These are phyloP conservation scores for Rhinogobio ventralis DNA, from an alignment of 2,797 vertebrate species.

Conservation along the genomic window DNA sequence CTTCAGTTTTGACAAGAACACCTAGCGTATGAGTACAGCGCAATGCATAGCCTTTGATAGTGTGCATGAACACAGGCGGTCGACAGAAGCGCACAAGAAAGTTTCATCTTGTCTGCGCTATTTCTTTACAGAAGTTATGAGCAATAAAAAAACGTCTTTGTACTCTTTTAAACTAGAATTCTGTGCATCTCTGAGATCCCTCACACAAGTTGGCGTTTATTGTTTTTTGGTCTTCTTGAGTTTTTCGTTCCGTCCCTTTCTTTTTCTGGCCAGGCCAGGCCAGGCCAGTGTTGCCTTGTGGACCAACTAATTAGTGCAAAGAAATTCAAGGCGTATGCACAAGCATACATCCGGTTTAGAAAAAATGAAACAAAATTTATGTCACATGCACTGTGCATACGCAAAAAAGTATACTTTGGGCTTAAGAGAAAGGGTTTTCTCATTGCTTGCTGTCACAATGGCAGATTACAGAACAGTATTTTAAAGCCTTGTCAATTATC, in stretches of 20 bases:
- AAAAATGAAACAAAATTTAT: neutral
- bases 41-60: too few relatives aligned
- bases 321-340: neutral
- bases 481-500: slow-evolving; percentile 46
- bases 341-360: neutral
- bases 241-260: neutral
- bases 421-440: slow-evolving; percentile 35
- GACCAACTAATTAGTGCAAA: neutral
- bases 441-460: slow-evolving; percentile 32
- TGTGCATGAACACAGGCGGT: neutral
- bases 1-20: neutral
- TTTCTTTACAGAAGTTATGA: neutral
- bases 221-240: neutral
- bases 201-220: neutral
- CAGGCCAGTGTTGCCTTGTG: neutral
- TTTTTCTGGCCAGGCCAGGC: neutral
- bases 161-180: neutral
- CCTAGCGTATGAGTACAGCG: neutral
- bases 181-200: neutral
- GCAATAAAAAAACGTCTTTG: neutral
- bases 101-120: neutral
- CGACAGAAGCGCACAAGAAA: neutral
- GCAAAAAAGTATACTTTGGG: slow-evolving; percentile 5
- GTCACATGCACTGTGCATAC: neutral
- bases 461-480: slow-evolving; percentile 58